Percentiles rank a stretch among this genome's conserved stretches.
These are phyloP conservation scores for Myiotriccus ornatus DNA, from an alignment of 2,797 vertebrate species.

Conservation along the genomic window DNA sequence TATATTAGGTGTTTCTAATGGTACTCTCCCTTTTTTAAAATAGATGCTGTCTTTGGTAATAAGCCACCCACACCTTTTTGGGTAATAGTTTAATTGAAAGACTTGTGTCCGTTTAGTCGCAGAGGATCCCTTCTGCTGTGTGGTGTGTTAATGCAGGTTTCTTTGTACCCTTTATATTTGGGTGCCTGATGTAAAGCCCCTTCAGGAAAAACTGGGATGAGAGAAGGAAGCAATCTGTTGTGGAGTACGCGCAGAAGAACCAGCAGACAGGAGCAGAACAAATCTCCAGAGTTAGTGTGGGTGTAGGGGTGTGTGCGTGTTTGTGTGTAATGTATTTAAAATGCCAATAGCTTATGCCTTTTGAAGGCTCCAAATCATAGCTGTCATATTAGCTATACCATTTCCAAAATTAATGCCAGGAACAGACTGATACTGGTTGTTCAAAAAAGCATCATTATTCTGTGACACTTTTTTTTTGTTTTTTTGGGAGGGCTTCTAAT, in stretches of 20 bases:
- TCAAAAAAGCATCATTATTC: conserved; percentile 39
- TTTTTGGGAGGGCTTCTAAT: neutral
- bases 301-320: conserved; percentile 46
- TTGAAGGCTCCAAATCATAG: conserved; percentile 58
- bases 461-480: neutral
- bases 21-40: conserved; percentile 15
- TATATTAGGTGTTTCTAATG: conserved; percentile 66
- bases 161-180: neutral
- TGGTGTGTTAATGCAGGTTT: neutral
- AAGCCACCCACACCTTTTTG: conserved; percentile 27
- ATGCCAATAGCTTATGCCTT: conserved; percentile 62
- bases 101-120: conserved; percentile 4
- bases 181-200: conserved; percentile 10
- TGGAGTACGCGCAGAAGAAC: neutral
- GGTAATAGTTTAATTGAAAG: conserved; percentile 34
- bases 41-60: conserved; percentile 38
- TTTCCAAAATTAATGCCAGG: conserved; percentile 53
- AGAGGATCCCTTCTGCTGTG: conserved; percentile 21
- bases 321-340: conserved; percentile 52
- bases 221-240: conserved; percentile 72
- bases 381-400: conserved; percentile 53
- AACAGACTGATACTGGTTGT: conserved; percentile 49
- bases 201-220: conserved; percentile 13
- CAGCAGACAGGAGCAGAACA: conserved; percentile 46
- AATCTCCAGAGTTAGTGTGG: conserved; percentile 42